A percentile compares a stretch with the other conserved stretches of the same genome.
Evolutionary conservation across 2,797 vertebrate genomes (phyloP).

Genomic region (Enteromius paludinosus): DNA sequence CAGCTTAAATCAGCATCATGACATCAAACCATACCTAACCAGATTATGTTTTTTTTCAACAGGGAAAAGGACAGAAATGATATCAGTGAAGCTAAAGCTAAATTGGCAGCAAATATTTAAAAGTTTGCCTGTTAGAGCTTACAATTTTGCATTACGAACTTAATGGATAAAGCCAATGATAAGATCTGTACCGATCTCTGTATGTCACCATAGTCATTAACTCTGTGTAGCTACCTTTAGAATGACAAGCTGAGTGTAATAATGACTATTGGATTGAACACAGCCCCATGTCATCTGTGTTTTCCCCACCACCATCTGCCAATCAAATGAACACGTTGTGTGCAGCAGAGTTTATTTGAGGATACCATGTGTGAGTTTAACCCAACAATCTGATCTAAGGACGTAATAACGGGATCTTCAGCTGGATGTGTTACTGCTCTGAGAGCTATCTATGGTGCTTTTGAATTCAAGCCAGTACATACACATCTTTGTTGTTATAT

Average conservation of each 20-base stretch:
- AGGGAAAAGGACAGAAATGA: neutral
- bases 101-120: neutral
- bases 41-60: no score
- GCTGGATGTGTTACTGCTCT: slow-evolving; percentile 25
- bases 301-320: neutral
- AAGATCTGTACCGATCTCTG: neutral
- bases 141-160: neutral
- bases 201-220: neutral
- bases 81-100: neutral
- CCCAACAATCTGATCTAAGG: slow-evolving; percentile 30
- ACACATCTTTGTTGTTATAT: slow-evolving; percentile 55
- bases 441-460: slow-evolving; percentile 42
- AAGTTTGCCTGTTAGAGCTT: neutral
- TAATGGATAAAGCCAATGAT: neutral
- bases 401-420: slow-evolving; percentile 30
- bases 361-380: slow-evolving; percentile 36
- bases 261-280: slow-evolving; percentile 4
- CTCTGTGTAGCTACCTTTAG: neutral
- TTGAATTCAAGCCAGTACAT: slow-evolving; percentile 56
- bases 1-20: no score
- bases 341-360: slow-evolving; percentile 41
- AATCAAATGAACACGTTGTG: slow-evolving; percentile 34
- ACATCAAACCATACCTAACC: no score
- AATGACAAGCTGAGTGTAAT: neutral
- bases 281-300: neutral